Evolutionary conservation across 2,888 invertebrate genomes (phyloP).

Genomic region (Byasa hedistus): DNA sequence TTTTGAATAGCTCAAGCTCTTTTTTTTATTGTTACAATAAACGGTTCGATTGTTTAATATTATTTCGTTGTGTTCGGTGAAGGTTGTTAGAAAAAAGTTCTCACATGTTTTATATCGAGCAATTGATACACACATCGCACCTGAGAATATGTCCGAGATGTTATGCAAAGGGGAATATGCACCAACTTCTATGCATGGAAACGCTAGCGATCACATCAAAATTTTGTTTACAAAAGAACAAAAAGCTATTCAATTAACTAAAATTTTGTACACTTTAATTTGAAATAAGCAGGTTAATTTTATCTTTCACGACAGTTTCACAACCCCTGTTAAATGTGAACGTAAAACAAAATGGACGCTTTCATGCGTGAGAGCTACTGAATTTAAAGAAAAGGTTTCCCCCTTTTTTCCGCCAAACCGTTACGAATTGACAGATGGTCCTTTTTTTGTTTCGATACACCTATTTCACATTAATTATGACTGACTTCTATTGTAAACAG

Average conservation of each 20-base stretch:
- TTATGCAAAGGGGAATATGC: not conserved
- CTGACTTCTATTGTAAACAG: slow-evolving; percentile 26
- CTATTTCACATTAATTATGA: slow-evolving; percentile 32
- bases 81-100: slow-evolving; percentile 1
- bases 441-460: slow-evolving; percentile 65
- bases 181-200: too few species aligned
- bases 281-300: not conserved
- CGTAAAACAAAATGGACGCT: slow-evolving; percentile 50
- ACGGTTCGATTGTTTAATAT: slow-evolving; percentile 36
- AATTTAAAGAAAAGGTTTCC: slow-evolving; percentile 62
- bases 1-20: slow-evolving; percentile 39
- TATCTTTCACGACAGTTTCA: not conserved
- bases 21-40: slow-evolving; percentile 43
- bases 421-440: slow-evolving; percentile 72
- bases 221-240: too few species aligned
- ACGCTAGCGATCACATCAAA: too few species aligned
- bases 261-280: not conserved
- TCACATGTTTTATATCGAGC: not conserved
- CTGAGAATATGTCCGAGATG: not conserved
- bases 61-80: slow-evolving; percentile 10
- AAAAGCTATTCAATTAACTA: too few species aligned
- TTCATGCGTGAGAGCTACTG: slow-evolving; percentile 70
- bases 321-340: slow-evolving; percentile 32
- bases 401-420: slow-evolving; percentile 65
- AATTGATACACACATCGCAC: not conserved